Evolutionary conservation across 2,888 invertebrate genomes (phyloP).

Genomic region (Scaptomyza polygonia): DNA sequence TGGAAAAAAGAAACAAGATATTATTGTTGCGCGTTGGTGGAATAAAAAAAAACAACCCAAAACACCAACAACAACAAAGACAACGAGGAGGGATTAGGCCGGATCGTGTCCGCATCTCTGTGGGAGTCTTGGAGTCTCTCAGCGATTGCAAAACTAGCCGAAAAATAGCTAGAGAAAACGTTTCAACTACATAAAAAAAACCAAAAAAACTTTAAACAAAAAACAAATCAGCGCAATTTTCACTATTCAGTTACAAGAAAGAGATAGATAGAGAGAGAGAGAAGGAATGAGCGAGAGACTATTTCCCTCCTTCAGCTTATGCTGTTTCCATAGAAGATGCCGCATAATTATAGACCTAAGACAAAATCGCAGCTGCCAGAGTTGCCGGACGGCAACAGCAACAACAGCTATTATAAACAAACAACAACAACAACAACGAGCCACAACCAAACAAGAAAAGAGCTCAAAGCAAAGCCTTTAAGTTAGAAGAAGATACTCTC

Average conservation of each 20-base stretch:
- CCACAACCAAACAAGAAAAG: conserved; percentile 29
- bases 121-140: conserved; percentile 58
- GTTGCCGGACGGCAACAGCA: conserved; percentile 28
- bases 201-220: not conserved
- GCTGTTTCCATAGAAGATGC: conserved; percentile 27
- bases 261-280: not conserved
- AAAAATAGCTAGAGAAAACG: conserved; percentile 61
- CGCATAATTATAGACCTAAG: conserved; percentile 49
- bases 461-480: conserved; percentile 25
- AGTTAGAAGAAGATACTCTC: conserved; percentile 8
- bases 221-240: conserved; percentile 67
- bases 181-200: conserved; percentile 9
- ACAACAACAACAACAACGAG: conserved; percentile 16
- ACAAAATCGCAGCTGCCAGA: conserved; percentile 18
- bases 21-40: conserved; percentile 7
- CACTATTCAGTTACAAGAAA: conserved; percentile 68
- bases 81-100: conserved; percentile 35
- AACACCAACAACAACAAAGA: not conserved
- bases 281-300: not conserved
- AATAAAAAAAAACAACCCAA: too few species aligned
- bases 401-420: too few species aligned
- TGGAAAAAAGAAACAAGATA: conserved; percentile 24
- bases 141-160: conserved; percentile 72
- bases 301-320: not conserved
- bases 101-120: conserved; percentile 35